Conservation (phyloP, 1,140 invertebrate genomes). For the Condylostylus longicornis region DNA sequence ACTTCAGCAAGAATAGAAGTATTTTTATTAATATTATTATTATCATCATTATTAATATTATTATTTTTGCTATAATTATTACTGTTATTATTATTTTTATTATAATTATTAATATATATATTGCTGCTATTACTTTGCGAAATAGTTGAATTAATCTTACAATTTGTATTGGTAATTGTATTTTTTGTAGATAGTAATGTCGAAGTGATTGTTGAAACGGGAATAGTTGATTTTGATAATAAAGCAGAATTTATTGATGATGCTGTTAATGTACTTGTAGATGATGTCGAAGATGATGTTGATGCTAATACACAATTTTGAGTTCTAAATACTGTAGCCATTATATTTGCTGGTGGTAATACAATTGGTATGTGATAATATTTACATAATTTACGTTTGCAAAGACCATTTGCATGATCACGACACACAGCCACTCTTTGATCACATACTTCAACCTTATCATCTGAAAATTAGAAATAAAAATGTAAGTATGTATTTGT, state of each 20-base stretch:
- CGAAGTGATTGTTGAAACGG: neutral
- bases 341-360: slow-evolving; percentile 51
- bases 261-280: slow-evolving; percentile 4
- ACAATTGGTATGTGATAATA: slow-evolving; percentile 83
- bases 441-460: slow-evolving; percentile 82
- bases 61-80: no score
- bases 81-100: no score
- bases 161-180: no score
- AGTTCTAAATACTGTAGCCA: slow-evolving; percentile 23
- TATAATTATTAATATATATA: no score
- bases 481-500: slow-evolving; percentile 12
- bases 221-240: slow-evolving; percentile 5
- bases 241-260: slow-evolving; percentile 3
- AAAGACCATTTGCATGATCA: slow-evolving; percentile 81
- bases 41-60: no score
- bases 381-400: slow-evolving; percentile 78
- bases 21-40: no score
- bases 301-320: slow-evolving; percentile 2
- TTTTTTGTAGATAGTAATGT: neutral
- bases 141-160: no score
- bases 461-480: slow-evolving; percentile 44
- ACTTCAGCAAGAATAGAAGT: no score
- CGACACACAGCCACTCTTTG: slow-evolving; percentile 87
- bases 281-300: slow-evolving; percentile 22
- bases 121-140: no score